Conservation (phyloP, 2,888 invertebrate genomes). For the Epinotia demarniana region DNA sequence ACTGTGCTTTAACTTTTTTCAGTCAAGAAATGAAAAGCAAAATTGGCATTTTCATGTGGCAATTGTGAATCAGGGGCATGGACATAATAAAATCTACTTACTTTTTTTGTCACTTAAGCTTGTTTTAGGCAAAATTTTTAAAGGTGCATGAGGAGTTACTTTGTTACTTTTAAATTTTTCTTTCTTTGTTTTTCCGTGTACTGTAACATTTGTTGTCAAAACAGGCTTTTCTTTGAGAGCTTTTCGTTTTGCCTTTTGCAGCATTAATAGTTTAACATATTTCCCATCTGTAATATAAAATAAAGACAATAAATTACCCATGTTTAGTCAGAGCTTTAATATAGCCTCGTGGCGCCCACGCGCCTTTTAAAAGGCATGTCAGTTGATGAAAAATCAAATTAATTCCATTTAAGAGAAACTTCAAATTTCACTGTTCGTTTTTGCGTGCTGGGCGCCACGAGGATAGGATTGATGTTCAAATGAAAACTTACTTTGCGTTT, state of each 20-base stretch:
- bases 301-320: not conserved
- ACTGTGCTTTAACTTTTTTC: no score
- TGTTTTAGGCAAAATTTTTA: constrained; percentile 66
- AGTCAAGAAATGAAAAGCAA: no score
- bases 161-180: constrained; percentile 47
- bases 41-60: no score
- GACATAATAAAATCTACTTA: constrained; percentile 49
- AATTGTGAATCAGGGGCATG: no score
- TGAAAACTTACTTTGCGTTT: constrained; percentile 65
- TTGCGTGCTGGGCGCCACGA: no score
- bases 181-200: constrained; percentile 48
- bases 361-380: no score
- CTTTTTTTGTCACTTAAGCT: constrained; percentile 66
- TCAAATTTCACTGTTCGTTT: no score
- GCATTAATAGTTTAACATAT: constrained; percentile 63
- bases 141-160: constrained; percentile 56
- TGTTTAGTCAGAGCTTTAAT: not conserved
- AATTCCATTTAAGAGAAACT: no score
- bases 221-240: constrained; percentile 52
- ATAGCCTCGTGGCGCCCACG: no score
- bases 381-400: no score
- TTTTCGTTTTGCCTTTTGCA: constrained; percentile 63
- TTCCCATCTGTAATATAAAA: constrained; percentile 63
- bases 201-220: constrained; percentile 48
- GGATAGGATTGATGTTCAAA: not conserved